Evolutionary conservation across 2,888 invertebrate species (phyloP), one percentile per base, ranked within the genome.

Genomic region (Miltochrista miniata): DNA sequence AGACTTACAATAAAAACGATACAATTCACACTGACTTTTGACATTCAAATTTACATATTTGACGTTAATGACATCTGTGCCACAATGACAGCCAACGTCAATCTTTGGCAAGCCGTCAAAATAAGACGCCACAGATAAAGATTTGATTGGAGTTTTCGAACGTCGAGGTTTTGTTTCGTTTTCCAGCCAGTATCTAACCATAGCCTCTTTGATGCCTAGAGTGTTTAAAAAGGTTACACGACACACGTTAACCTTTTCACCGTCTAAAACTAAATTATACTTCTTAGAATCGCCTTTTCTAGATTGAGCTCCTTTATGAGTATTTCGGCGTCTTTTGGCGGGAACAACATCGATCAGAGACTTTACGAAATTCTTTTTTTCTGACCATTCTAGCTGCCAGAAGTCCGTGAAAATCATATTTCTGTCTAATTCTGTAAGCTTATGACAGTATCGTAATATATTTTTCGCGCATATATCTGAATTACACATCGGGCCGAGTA

Each of bases 161-260:
- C 51, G 39, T 53, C 61, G 79, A 0, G 74, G 72, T 10, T 64
- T 74, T 0, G 68, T 54, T 24, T 70, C 61, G 0, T 59, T 69
- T 0, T 55, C 13, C 0, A 87, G 43, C 87, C 87, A 87, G 11
- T 64, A 79, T 3, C 87, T 51, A 0, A 87, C 70, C 74, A 77
- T 87, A 0, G 86, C 83, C 31, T 87, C 87, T 61, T 87, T 87
- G 0, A 87, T 62, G 0, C 83, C 86, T 30, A 87, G 29, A 0
- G 87, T 87, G 11, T 83, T 83, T 0, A 87, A 46, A 50, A 87
- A 87, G 59, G 80, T 85, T 0, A 74, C 63, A 0, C 86, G 51
- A 30, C 87, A 87, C 0, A 87, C 87, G 0, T 68, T 57, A 0
- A 78, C 1, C 14, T 68, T 74, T 1, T 78, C 58, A 0, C 66